Percentiles rank a stretch among this genome's conserved stretches.
Evolutionary conservation across 2,113 vertebrate species (phyloP).

Genomic region (Myrmophylax atrothorax): DNA sequence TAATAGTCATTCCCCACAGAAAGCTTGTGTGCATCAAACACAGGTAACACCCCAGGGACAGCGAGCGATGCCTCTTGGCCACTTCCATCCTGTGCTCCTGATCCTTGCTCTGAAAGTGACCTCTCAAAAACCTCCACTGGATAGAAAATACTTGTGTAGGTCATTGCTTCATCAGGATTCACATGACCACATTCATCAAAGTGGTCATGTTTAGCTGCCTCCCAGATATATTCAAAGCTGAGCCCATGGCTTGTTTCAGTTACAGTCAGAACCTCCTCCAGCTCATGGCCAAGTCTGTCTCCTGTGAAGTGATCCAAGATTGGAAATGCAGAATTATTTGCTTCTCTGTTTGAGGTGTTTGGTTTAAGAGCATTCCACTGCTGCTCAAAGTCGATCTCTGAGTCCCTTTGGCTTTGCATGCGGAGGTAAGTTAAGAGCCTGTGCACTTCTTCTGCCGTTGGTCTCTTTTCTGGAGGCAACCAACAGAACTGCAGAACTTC

Average conservation of each 20-base stretch:
- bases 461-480: slow-evolving; percentile 89
- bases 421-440: slow-evolving; percentile 91
- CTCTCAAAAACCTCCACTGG: slow-evolving; percentile 87
- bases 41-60: slow-evolving; percentile 87
- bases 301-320: slow-evolving; percentile 91
- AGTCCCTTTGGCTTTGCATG: slow-evolving; percentile 93
- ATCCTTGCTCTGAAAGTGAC: slow-evolving; percentile 79
- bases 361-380: slow-evolving; percentile 95
- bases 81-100: slow-evolving; percentile 62
- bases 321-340: slow-evolving; percentile 88
- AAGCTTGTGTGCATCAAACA: slow-evolving; percentile 90
- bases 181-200: slow-evolving; percentile 81
- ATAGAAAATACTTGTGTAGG: slow-evolving; percentile 93
- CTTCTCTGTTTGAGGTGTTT: slow-evolving; percentile 79
- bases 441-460: slow-evolving; percentile 92
- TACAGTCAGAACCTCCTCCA: slow-evolving; percentile 94
- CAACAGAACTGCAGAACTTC: slow-evolving; percentile 97
- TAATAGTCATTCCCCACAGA: slow-evolving; percentile 92
- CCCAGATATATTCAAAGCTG: slow-evolving; percentile 97
- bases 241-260: slow-evolving; percentile 96
- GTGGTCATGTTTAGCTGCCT: slow-evolving; percentile 92
- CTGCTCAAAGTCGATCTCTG: slow-evolving; percentile 91
- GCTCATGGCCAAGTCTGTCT: slow-evolving; percentile 86
- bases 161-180: slow-evolving; percentile 81
- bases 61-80: slow-evolving; percentile 62